Conservation (phyloP, 2,113 vertebrate genomes). For the Panthera uncia region DNA sequence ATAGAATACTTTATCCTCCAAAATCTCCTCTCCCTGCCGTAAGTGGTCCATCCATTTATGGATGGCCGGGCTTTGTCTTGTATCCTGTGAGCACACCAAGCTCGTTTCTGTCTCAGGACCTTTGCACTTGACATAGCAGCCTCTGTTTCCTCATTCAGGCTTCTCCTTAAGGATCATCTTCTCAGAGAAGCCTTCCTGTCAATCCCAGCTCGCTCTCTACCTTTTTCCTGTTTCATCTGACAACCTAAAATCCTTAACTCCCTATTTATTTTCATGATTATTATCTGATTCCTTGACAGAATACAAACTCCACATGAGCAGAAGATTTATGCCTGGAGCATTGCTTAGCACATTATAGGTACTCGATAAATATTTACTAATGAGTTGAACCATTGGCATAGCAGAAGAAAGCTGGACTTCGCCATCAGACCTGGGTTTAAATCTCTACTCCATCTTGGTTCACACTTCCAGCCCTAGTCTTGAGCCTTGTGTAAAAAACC, state of each 20-base stretch:
- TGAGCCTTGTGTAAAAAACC: not conserved
- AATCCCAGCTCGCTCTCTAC: not conserved
- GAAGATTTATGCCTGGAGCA: not conserved
- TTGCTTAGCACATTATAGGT: not conserved
- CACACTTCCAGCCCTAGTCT: not conserved
- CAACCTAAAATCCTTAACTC: not conserved
- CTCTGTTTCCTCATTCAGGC: not conserved
- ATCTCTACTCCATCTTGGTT: not conserved
- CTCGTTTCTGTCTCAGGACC: not conserved
- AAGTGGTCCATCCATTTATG: not conserved
- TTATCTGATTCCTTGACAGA: not conserved
- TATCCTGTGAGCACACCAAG: not conserved
- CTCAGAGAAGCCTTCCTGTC: not conserved
- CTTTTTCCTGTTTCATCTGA: not conserved
- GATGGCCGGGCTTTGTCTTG: not conserved
- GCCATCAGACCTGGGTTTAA: not conserved
- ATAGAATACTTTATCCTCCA: not conserved
- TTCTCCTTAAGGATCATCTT: not conserved
- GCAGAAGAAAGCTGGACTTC: not conserved
- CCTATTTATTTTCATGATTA: not conserved
- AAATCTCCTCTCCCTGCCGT: not conserved
- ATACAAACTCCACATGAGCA: not conserved
- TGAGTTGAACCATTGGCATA: not conserved
- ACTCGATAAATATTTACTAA: not conserved
- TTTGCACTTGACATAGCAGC: not conserved